Conservation (phyloP, 2,888 invertebrate genomes). For the Amphipyra tragopoginis region DNA sequence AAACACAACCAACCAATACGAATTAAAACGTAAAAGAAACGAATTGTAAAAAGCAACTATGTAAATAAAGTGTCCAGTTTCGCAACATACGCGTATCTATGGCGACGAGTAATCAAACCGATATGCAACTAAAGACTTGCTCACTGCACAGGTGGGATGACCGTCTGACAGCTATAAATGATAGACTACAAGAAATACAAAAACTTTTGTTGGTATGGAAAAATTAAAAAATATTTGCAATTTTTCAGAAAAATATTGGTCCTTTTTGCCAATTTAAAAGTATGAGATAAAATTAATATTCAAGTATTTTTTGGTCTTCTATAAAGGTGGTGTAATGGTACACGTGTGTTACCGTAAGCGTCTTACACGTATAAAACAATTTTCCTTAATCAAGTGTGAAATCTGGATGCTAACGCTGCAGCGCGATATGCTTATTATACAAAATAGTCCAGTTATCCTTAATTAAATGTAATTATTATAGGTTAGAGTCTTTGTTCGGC, state of each 20-base stretch:
- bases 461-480: constrained; percentile 90
- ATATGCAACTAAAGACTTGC: constrained; percentile 25
- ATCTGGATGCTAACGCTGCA: constrained; percentile 69
- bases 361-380: constrained; percentile 53
- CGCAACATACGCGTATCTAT: constrained; percentile 38
- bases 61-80: constrained; percentile 27
- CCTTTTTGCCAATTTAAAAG: too few species aligned
- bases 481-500: constrained; percentile 89
- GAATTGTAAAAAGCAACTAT: background rate
- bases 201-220: rapidly evolving
- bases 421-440: constrained; percentile 79
- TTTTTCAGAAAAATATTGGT: background rate
- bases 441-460: constrained; percentile 85
- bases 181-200: constrained; percentile 1
- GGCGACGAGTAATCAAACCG: constrained; percentile 27
- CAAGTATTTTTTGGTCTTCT: constrained; percentile 2
- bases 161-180: constrained; percentile 5
- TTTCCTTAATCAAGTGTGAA: constrained; percentile 62
- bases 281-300: background rate
- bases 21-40: too few species aligned
- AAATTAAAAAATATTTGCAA: too few species aligned
- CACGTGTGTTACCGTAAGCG: constrained; percentile 25
- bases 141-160: constrained; percentile 20
- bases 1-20: too few species aligned
- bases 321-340: constrained; percentile 19